These are phyloP conservation scores for Tetramorium parvispinum DNA, from an alignment of 1,140 invertebrate genomes.

Conservation along the genomic window DNA sequence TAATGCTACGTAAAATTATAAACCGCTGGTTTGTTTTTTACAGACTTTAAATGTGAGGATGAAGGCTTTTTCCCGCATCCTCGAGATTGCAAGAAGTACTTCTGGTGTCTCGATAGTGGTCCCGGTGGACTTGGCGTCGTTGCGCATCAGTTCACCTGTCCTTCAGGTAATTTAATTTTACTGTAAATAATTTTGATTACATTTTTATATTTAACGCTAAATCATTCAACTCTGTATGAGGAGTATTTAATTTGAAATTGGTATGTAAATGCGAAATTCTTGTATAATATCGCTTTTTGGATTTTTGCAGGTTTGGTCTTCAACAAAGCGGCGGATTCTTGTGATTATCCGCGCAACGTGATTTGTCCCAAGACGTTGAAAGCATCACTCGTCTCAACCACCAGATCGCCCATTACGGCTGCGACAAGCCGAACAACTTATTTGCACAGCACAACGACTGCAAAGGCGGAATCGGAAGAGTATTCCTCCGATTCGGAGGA, in stretches of 20 bases:
- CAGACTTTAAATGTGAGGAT: constrained; percentile 96
- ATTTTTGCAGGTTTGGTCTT: constrained; percentile 91
- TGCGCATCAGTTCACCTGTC: constrained; percentile 97
- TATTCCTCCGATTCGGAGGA: constrained; percentile 88
- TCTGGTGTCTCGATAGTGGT: constrained; percentile 96
- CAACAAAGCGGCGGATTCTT: constrained; percentile 96
- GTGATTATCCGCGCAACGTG: constrained; percentile 96
- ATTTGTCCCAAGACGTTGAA: constrained; percentile 87
- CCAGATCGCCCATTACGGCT: constrained; percentile 84
- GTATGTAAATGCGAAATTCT: background rate
- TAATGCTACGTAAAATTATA: background rate
- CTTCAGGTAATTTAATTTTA: constrained; percentile 88
- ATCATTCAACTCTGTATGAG: background rate
- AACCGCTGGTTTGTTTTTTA: background rate
- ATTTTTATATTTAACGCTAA: background rate
- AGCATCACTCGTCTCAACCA: constrained; percentile 83
- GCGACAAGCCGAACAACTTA: constrained; percentile 84
- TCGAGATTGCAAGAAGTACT: constrained; percentile 97
- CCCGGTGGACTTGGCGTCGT: constrained; percentile 95
- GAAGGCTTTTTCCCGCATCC: constrained; percentile 98
- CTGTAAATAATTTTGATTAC: background rate
- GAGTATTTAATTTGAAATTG: background rate
- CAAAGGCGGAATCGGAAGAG: constrained; percentile 83
- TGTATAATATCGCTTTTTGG: background rate
- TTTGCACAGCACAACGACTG: constrained; percentile 85